Evolutionary conservation across 2,113 vertebrate species (phyloP).

Genomic region (Sialia sialis): DNA sequence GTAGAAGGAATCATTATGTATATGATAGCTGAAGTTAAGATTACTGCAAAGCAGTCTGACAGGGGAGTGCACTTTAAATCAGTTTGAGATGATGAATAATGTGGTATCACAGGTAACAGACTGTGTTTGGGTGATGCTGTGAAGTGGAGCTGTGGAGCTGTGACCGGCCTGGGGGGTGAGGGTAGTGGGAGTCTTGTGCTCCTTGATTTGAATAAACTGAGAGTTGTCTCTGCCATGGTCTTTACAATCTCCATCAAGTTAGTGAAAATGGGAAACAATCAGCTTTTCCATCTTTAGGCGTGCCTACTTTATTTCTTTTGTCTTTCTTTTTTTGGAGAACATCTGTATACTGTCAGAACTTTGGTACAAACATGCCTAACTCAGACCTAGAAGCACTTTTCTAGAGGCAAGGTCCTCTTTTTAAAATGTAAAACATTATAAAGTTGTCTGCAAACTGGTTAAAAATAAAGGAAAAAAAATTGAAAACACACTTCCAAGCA

Average conservation of each 20-base stretch:
- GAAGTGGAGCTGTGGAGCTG: not conserved
- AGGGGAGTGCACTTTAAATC: not conserved
- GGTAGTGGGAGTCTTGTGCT: not conserved
- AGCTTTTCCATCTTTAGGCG: not conserved
- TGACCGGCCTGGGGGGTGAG: not conserved
- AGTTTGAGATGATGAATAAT: not conserved
- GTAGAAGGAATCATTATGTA: not conserved
- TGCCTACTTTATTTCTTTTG: not conserved
- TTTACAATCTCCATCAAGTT: not conserved
- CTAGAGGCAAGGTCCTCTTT: not conserved
- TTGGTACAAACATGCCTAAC: not conserved
- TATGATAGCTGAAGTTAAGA: not conserved
- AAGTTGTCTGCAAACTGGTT: not conserved
- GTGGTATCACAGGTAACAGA: not conserved
- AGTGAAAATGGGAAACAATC: not conserved
- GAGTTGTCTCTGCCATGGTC: not conserved
- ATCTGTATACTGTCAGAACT: not conserved
- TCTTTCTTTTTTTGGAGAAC: not conserved
- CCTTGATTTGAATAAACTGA: not conserved
- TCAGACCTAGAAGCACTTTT: not conserved
- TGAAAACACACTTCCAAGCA: not conserved
- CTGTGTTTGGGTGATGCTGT: fast-evolving
- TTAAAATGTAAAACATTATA: not conserved
- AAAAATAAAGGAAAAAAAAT: not conserved
- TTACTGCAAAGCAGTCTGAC: not conserved